Evolutionary conservation across 2,113 vertebrate species (phyloP), one percentile per base, ranked within the genome.

Genomic region (Mesoclemmys tuberculata): DNA sequence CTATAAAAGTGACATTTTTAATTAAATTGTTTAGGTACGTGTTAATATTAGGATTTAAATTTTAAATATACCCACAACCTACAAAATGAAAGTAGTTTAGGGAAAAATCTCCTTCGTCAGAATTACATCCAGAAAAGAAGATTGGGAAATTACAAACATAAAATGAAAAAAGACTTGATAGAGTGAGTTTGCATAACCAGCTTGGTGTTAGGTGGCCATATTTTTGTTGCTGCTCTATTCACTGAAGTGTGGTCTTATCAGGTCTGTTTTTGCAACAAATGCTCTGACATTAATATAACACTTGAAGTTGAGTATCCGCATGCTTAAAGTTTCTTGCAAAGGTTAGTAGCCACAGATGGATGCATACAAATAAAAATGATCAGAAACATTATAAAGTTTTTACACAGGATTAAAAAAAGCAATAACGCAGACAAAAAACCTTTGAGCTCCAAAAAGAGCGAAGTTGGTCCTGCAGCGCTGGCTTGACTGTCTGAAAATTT

Each of bases 401-500:
- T 90, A 96, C 77, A 94, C 35, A 96, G 89, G 93, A 97, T 97
- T 98, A 97, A 98, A 97, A 94, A 97, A 97, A 94, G 97, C 98
- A 98, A 96, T 95, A 97, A 98, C 96, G 98, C 97, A 98, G 97
- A 98, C 96, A 98, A 98, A 98, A 86, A 98, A 98, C 98, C 98
- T 98, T 98, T 78, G 98, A 97, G 97, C 98, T 98, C 98, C 98
- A 98, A 98, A 98, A 98, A 98, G 97, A 98, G 96, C 98, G 98
- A 97, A 98, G 98, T 89, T 98, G 98, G 98, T 98, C 98, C 98
- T 98, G 98, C 82, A 98, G 98, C 93, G 98, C 98, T 98, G 98
- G 98, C 98, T 98, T 98, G 97, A 98, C 98, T 98, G 98, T 98
- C 98, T 98, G 98, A 95, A 98, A 98, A 97, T 98, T 98, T 96